Percentiles rank a stretch among this genome's conserved stretches.
phyloP scores from a whole-genome alignment of 2,888 invertebrate species.

The Tenodera sinensis region DNA sequence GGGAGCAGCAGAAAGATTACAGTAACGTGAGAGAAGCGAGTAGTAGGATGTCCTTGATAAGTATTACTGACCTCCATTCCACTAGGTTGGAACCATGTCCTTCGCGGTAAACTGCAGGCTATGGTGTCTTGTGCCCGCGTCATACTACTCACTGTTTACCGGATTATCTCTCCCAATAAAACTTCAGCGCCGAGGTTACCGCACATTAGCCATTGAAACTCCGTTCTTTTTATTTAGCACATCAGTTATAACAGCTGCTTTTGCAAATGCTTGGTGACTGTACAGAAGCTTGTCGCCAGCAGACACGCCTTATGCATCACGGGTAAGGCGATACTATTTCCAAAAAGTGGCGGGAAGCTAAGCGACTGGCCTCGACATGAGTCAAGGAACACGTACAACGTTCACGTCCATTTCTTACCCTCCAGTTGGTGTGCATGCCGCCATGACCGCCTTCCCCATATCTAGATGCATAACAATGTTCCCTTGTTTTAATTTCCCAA shows the following conservation, averaged over 20 bases:
- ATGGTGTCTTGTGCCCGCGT: not conserved
- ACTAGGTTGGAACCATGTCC: not conserved
- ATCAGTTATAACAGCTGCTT: not conserved
- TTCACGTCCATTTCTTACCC: not conserved
- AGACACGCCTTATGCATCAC: not conserved
- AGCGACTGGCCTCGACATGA: not conserved
- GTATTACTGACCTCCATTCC: not conserved
- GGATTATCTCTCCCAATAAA: not conserved
- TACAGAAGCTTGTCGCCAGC: not conserved
- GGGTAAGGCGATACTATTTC: not conserved
- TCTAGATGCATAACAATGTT: not conserved
- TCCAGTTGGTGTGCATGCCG: not conserved
- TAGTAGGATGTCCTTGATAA: not conserved
- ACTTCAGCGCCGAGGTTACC: not conserved
- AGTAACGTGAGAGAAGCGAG: not conserved
- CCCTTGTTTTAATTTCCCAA: not conserved
- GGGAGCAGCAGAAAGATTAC: not conserved
- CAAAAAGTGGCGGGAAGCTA: not conserved
- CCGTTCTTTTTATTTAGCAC: not conserved
- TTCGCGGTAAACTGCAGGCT: not conserved
- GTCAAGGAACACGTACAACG: not conserved
- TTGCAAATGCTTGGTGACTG: not conserved
- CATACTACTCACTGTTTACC: not conserved
- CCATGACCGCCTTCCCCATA: not conserved
- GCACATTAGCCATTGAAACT: not conserved